Conservation (phyloP, 2,797 vertebrate genomes). For the Chloroceryle inda region DNA sequence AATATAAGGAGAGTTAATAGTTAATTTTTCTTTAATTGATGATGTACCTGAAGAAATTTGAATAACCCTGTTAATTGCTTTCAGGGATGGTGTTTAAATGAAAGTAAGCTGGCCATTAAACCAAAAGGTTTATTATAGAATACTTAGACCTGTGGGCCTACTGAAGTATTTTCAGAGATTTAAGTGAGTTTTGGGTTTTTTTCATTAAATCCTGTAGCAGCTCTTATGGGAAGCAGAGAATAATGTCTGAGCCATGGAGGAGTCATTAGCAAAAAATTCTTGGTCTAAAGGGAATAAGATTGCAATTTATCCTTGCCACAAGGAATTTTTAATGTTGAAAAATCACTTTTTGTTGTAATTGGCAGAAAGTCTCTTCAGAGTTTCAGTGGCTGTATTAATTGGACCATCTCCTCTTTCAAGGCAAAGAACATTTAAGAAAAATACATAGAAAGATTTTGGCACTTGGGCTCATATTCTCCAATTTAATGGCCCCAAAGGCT, state of each 20-base stretch:
- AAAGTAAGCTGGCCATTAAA: neutral
- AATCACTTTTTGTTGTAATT: neutral
- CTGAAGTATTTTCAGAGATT: neutral
- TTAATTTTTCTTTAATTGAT: neutral
- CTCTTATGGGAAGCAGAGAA: neutral
- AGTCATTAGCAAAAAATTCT: constrained; percentile 11
- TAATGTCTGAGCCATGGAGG: neutral
- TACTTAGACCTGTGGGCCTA: neutral
- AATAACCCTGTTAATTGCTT: neutral
- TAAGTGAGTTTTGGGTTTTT: neutral
- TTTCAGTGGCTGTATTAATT: constrained; percentile 21
- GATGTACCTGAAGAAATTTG: neutral
- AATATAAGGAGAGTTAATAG: neutral
- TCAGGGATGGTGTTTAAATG: neutral
- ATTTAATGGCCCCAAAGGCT: neutral
- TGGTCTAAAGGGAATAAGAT: neutral
- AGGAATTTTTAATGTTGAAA: constrained; percentile 13
- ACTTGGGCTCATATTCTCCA: neutral
- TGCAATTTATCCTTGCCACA: constrained; percentile 23
- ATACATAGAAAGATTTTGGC: neutral
- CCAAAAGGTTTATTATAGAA: neutral
- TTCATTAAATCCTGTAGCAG: neutral
- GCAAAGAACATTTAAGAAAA: neutral
- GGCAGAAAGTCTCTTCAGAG: neutral
- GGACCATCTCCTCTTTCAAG: neutral